Base-by-base conservation (phyloP, 2,888 invertebrate genomes). In the Selenia dentaria region DNA sequence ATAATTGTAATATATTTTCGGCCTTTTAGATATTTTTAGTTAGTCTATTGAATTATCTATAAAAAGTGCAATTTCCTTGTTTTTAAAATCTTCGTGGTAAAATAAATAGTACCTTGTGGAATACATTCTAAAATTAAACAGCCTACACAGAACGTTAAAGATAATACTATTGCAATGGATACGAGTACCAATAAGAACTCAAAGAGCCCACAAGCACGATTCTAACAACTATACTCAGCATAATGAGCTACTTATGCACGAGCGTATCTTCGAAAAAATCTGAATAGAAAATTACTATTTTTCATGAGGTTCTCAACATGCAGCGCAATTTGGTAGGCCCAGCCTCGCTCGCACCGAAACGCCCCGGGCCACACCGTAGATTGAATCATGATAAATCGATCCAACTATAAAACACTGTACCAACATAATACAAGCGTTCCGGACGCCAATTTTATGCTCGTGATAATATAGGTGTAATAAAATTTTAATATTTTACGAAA, bases 371-470 rank as follows among this genome's bases (percentile, higher is more conserved):
- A 26, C 20, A 25, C 20, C 50, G 59, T 32, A 82, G 83, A 84
- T 84, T 81, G 81, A 79, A 79, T 75, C 67, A 69, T 77, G 83
- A 84, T 83, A 83, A 81, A 81, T 79, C 65, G 74, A 62, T 64
- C 57, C 64, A 55, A 65, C 67, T 65, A 68, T 64, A 48, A 48
- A 48, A 38, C 41, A 31, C 14, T 28, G 18, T 33, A 64, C 18
- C 18, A 5, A 18, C 51, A 61, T 61, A 62, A 66, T 63, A 62
- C 56, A 49, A 56, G 46, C 52, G 49, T 64, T 68, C 60, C 62
- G 71, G 64, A 69, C 53, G 63, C 64, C 62, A 68, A 71, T 67
- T 78, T 72, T 62, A 66, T 54, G 59, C 62, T 56, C 58, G 56
- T 62, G 67, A 71, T 74, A 70, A 75, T 75, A 67, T 37, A 67